Conservation (phyloP, 2,113 vertebrate genomes). For the Girardinichthys multiradiatus region DNA sequence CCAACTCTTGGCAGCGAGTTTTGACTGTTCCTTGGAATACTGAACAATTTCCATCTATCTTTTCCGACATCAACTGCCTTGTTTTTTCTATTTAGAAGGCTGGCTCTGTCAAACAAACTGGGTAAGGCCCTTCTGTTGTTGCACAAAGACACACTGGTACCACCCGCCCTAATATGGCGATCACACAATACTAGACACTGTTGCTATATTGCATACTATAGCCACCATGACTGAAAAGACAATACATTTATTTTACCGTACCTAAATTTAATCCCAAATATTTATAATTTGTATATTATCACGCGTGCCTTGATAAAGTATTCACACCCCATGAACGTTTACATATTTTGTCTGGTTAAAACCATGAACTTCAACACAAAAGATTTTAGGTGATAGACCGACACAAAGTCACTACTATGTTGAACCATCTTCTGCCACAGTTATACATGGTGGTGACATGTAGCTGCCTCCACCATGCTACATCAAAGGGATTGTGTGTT, state of each 20-base stretch:
- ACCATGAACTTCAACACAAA: too few relatives aligned
- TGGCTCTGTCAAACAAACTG: neutral
- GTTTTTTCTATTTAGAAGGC: neutral
- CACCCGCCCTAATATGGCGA: neutral
- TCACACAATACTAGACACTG: slow-evolving; percentile 1
- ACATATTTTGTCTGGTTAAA: neutral
- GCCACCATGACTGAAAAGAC: neutral
- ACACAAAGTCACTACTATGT: too few relatives aligned
- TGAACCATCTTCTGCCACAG: too few relatives aligned
- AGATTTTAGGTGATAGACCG: too few relatives aligned
- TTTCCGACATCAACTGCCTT: neutral
- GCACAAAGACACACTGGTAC: neutral
- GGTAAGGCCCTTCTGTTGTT: neutral
- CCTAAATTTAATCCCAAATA: neutral
- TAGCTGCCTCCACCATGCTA: too few relatives aligned
- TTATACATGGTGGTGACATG: too few relatives aligned
- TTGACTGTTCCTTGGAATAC: neutral
- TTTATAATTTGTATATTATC: neutral
- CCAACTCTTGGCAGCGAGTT: neutral
- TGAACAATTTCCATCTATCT: neutral
- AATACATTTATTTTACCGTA: slow-evolving; percentile 1
- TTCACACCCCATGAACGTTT: neutral
- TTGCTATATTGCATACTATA: neutral
- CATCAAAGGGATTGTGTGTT: too few relatives aligned
- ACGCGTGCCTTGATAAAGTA: neutral